phyloP scores from a whole-genome alignment of 2,113 vertebrate genomes.

The Pelusios castaneus region DNA sequence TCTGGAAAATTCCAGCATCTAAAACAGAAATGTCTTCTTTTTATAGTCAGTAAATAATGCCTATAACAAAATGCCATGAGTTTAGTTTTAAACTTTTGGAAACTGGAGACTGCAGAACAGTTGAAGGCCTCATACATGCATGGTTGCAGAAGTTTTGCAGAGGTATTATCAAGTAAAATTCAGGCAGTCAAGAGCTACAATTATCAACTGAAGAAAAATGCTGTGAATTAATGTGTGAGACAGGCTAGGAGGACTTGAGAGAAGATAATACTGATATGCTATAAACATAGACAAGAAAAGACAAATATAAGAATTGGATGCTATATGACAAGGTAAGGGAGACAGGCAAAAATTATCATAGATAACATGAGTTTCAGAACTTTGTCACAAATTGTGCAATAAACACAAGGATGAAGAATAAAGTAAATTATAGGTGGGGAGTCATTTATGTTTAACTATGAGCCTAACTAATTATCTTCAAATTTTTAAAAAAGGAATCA shows the following conservation, averaged over 20 bases:
- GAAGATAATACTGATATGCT: neutral
- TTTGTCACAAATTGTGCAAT: neutral
- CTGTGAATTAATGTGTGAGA: neutral
- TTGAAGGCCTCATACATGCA: neutral
- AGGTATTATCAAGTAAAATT: neutral
- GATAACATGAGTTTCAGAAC: neutral
- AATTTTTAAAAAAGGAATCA: neutral
- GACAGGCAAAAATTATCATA: neutral
- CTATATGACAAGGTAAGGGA: neutral
- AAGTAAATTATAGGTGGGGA: neutral
- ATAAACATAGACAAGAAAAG: neutral
- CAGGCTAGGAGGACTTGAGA: neutral
- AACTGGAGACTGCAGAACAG: neutral
- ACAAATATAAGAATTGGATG: neutral
- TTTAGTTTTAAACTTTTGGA: conserved; percentile 7
- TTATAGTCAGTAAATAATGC: neutral
- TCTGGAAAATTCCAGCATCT: neutral
- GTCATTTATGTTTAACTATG: neutral
- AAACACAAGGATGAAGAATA: conserved; percentile 19
- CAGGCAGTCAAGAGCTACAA: neutral
- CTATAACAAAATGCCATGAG: neutral
- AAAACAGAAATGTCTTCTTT: neutral
- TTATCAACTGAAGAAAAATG: neutral
- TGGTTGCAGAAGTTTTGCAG: neutral
- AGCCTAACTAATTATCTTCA: conserved; percentile 26